These are phyloP conservation scores for Andrena dorsata DNA, from an alignment of 2,888 invertebrate genomes.

Conservation along the genomic window DNA sequence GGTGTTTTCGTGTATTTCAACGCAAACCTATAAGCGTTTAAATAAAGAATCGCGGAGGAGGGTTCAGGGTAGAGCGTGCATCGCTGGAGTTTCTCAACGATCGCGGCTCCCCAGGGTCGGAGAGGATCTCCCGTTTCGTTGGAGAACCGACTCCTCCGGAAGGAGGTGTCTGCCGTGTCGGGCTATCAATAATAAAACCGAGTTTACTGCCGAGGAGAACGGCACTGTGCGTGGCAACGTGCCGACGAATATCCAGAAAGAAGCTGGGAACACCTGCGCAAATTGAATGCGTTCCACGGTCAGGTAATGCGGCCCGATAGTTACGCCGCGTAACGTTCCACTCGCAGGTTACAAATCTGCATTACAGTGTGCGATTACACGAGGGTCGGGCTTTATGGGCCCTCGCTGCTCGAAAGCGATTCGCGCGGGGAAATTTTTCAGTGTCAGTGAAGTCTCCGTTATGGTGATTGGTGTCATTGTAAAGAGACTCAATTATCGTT, in stretches of 20 bases:
- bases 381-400: neutral
- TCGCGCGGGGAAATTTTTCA: neutral
- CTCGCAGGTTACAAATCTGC: slow-evolving; percentile 6
- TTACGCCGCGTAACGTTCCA: slow-evolving; percentile 21
- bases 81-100: neutral
- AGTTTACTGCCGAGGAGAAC: slow-evolving; percentile 69
- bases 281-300: slow-evolving; percentile 73
- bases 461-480: neutral
- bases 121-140: slow-evolving; percentile 35
- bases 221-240: slow-evolving; percentile 36
- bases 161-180: slow-evolving; percentile 46
- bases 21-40: neutral
- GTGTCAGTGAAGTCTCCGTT: neutral
- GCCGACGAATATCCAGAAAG: slow-evolving; percentile 72
- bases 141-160: slow-evolving; percentile 16
- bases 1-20: neutral
- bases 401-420: neutral
- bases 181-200: slow-evolving; percentile 76
- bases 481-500: neutral
- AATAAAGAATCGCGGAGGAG: neutral
- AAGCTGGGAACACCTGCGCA: slow-evolving; percentile 73
- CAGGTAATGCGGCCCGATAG: slow-evolving; percentile 49
- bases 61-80: too few relatives aligned
- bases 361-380: slow-evolving; percentile 2
- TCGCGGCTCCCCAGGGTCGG: slow-evolving; percentile 11